Percentiles rank a stretch among this genome's conserved stretches.
phyloP scores from a whole-genome alignment of 2,113 vertebrate genomes.

The Laticauda colubrina region DNA sequence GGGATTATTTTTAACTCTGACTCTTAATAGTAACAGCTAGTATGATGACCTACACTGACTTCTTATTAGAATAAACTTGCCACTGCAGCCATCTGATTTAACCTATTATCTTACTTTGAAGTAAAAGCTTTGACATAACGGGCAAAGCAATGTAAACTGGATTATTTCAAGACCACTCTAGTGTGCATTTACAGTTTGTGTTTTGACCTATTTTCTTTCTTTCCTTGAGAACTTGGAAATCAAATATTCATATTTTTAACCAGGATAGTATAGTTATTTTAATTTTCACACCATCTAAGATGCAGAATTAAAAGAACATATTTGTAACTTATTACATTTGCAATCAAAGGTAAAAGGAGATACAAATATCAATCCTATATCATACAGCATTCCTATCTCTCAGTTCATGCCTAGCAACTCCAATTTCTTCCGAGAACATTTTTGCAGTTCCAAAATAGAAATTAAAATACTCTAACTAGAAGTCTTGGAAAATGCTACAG shows the following conservation, averaged over 20 bases:
- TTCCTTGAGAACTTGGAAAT: background rate
- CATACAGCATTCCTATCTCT: background rate
- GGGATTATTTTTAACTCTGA: background rate
- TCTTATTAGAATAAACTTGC: background rate
- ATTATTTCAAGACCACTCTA: background rate
- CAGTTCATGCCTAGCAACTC: background rate
- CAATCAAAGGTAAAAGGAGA: background rate
- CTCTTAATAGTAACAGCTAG: background rate
- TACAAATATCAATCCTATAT: fast-evolving
- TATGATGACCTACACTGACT: background rate
- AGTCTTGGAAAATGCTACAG: constrained; percentile 2
- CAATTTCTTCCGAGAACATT: background rate
- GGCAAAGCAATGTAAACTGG: background rate
- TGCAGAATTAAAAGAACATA: background rate
- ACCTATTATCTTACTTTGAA: background rate
- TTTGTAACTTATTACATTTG: background rate
- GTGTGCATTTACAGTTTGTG: background rate
- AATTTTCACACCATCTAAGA: background rate
- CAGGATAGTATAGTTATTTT: background rate
- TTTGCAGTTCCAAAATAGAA: background rate
- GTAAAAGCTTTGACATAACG: background rate
- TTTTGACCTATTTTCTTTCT: background rate
- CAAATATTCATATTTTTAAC: background rate
- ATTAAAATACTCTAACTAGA: background rate
- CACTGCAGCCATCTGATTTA: background rate